Evolutionary conservation across 2,797 vertebrate genomes (phyloP).

Genomic region (Spatula clypeata): DNA sequence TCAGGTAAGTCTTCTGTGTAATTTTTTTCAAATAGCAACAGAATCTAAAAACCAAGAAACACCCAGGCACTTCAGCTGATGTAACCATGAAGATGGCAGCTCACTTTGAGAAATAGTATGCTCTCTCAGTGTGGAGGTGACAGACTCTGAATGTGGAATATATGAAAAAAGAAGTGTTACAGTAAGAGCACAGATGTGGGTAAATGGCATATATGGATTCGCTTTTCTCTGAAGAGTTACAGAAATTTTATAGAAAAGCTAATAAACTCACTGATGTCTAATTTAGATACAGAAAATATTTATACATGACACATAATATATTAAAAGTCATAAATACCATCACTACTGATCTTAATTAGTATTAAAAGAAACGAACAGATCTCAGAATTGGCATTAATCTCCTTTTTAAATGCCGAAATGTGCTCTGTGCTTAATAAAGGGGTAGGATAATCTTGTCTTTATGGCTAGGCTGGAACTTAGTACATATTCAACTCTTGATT

Average conservation of each 20-base stretch:
- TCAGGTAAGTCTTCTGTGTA: background rate
- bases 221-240: background rate
- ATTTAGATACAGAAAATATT: background rate
- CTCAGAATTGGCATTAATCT: background rate
- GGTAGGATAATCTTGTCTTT: background rate
- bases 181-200: background rate
- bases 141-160: background rate
- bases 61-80: background rate
- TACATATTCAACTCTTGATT: background rate
- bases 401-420: background rate
- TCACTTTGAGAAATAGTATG: background rate
- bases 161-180: background rate
- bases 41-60: background rate
- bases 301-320: background rate
- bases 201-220: background rate
- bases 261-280: background rate
- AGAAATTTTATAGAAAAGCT: background rate
- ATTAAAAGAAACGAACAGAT: background rate
- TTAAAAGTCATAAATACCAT: background rate
- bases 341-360: background rate
- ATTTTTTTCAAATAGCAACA: background rate
- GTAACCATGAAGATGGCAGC: background rate
- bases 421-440: constrained; percentile 18
- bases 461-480: background rate
- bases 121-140: background rate